Base-by-base conservation (phyloP, 2,888 invertebrate species). In the Callyntrura sp. region DNA sequence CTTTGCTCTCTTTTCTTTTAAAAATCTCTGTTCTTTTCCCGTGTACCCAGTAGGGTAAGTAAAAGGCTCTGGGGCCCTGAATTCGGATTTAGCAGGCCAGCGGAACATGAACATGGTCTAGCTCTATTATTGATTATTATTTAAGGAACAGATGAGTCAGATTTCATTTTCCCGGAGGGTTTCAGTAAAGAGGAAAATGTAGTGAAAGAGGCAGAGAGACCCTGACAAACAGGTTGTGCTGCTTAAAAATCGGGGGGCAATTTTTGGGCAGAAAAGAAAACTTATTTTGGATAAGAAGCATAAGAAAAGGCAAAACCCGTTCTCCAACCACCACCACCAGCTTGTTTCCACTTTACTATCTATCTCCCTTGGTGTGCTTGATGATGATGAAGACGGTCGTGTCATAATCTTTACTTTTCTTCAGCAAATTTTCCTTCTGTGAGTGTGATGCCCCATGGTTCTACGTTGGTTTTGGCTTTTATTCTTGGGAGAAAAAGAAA, bases 291-390 rank as follows among this genome's bases (percentile, higher is more conserved):
- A 55, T 8, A 68, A 25, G 43, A n/a, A 68, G 17, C 8, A 43
- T 0, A 17, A 25, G 11, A 70, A 45, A 20, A 28, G 28, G 12
- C 43, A 51, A 35, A 73, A 23, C 25, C 51, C 51, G 51, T 43
- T 76, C 25, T 20, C 51, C 76, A 76, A 76, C 35, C 35, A 76
- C 76, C 51, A 76, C 35, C 35, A 35, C 35, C 76, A 76, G 76
- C 76, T 76, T 76, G 76, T 51, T 55, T 76, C 25, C 76, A 48
- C 76, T 76, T 25, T 17, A 43, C 45, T 45, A 43, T 73, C 45
- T 48, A 43, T 51, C 51, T 51, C 51, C 48, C 14, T 14, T 51
- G 48, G 51, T 57, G 57, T 20, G 17, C 17, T 57, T 57, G 57
- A 73, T 28, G 70, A 25, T 23, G 51, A 55, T n/a, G 76, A 51